Conservation (phyloP, 2,797 vertebrate genomes). For the Manis javanica region DNA sequence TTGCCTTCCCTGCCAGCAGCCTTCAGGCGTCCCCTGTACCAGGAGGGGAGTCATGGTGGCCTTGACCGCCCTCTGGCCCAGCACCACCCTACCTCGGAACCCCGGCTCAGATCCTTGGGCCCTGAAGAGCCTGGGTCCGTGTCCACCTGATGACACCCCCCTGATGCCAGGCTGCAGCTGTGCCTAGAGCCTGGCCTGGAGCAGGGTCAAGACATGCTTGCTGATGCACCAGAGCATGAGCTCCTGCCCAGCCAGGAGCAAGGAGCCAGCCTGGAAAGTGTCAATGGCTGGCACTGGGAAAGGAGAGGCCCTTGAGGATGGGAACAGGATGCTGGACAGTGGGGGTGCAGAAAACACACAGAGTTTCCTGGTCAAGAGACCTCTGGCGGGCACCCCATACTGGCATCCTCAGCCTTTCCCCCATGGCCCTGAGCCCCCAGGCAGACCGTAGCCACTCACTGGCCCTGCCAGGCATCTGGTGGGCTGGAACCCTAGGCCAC, state of each 20-base stretch:
- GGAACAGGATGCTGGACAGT: not conserved
- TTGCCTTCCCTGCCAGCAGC: not conserved
- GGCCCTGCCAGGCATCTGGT: not conserved
- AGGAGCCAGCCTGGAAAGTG: not conserved
- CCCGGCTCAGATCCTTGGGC: too few relatives aligned
- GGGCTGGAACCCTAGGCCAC: not conserved
- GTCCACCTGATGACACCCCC: too few relatives aligned
- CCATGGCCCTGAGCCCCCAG: rapidly evolving
- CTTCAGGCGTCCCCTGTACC: not conserved
- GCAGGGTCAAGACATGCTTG: rapidly evolving
- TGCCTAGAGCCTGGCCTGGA: not conserved
- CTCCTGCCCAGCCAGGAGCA: rapidly evolving
- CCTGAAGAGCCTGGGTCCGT: too few relatives aligned
- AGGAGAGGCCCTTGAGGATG: not conserved
- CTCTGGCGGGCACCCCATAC: too few relatives aligned
- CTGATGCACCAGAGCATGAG: not conserved
- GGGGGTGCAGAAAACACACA: too few relatives aligned
- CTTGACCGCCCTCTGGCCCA: not conserved
- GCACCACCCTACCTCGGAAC: not conserved
- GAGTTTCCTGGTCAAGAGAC: too few relatives aligned
- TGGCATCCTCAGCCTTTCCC: not conserved
- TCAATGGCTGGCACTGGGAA: not conserved
- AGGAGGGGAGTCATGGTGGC: not conserved
- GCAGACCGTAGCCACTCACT: rapidly evolving
- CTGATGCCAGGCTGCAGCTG: not conserved